Evolutionary conservation across 2,113 vertebrate species (phyloP), one percentile per base, ranked within the genome.

Genomic region (Pseudorectes ferrugineus): DNA sequence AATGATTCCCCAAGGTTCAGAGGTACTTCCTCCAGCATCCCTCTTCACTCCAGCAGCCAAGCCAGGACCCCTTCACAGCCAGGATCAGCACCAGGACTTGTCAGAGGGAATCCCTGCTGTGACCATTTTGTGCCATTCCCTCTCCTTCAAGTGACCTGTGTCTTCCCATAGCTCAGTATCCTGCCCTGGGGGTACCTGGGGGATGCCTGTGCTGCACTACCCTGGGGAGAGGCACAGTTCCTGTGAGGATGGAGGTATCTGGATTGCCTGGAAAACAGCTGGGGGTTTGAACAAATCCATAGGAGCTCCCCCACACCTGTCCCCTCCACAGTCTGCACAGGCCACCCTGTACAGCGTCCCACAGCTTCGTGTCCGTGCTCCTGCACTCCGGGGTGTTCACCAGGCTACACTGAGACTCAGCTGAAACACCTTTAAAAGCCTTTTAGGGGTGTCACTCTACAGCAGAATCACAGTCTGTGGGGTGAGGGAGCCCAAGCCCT

Each of bases 311-410:
- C 1, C 2, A 38, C 18, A 14, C 8, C 61, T 75, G 35, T 68
- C 15, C 49, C 16, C 11, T 0, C 31, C 1, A 0, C 1, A 0
- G 17, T 23, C 36, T 73, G 43, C 55, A 31, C 11, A 48, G 62
- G 14, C 18, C 62, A 33, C 22, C 1, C 2, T 36, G 16, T 11
- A 2, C 55, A 66, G 46, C 5, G 1, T 45, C 74, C 52, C 31
- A 57, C 51, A 68, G 38, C 36, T 72, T 23, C 31, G 24, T 23
- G 18, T 42, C 35, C 6, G 0, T 3, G 1, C 31, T 31, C 1
- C 0, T n/a, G 36, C 1, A 1, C 24, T 33, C 67, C 5, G 19
- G 76, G 54, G 24, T 61, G 31, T 22, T 70, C 67, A 29, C 38
- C 21, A 28, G 74, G 54, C 36, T 85, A 5, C n/a, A 11, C 12